phyloP scores from a whole-genome alignment of 2,888 invertebrate genomes.

The Formica aserva region DNA sequence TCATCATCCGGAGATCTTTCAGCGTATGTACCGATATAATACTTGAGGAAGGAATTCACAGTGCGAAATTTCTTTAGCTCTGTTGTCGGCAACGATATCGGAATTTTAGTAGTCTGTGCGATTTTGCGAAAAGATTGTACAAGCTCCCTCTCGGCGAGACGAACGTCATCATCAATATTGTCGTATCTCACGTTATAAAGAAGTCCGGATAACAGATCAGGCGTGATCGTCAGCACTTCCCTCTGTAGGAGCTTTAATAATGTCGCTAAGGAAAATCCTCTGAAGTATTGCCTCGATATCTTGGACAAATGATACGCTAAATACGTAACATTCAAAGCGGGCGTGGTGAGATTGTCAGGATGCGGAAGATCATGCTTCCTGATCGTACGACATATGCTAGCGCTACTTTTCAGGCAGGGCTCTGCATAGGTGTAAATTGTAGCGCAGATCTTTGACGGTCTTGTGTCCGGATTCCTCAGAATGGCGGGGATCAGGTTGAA shows the following conservation, averaged over 20 bases:
- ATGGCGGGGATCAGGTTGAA: constrained; percentile 72
- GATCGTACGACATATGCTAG: constrained; percentile 33
- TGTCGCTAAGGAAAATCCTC: constrained; percentile 29
- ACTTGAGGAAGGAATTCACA: constrained; percentile 64
- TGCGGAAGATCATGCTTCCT: constrained; percentile 31
- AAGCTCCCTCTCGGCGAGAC: constrained; percentile 67
- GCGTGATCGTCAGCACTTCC: constrained; percentile 25
- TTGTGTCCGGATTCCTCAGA: constrained; percentile 61
- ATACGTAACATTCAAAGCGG: constrained; percentile 4
- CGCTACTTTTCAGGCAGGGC: constrained; percentile 60
- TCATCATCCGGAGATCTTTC: constrained; percentile 4
- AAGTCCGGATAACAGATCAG: constrained; percentile 25
- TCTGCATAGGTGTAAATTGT: constrained; percentile 62
- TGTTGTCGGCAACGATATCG: neutral
- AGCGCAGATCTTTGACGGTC: constrained; percentile 68
- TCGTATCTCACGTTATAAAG: constrained; percentile 28
- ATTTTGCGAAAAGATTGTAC: constrained; percentile 14
- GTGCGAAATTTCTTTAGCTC: constrained; percentile 27
- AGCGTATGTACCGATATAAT: constrained; percentile 41
- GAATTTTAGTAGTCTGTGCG: neutral
- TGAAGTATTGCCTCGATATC: constrained; percentile 9
- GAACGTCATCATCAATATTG: constrained; percentile 67
- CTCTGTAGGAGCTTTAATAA: constrained; percentile 6
- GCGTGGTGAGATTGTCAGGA: constrained; percentile 22
- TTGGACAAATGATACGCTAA: constrained; percentile 20